Evolutionary conservation across 2,113 vertebrate species (phyloP), one percentile per base, ranked within the genome.

Genomic region (Peromyscus polionotus): DNA sequence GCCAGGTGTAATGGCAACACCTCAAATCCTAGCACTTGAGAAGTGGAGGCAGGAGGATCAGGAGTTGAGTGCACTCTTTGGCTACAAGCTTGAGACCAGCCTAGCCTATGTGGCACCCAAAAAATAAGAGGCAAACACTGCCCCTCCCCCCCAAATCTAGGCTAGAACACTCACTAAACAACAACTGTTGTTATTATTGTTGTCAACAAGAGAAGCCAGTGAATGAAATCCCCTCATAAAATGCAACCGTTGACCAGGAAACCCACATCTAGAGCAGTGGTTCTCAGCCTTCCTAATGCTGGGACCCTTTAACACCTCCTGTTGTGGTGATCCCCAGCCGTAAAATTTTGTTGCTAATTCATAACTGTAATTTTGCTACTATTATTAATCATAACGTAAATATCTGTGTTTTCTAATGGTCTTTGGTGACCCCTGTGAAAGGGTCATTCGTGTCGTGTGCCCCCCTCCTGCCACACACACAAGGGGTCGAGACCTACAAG

Each of bases 81-180:
- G 33, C 86, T 72, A n/a, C 20, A n/a, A 54, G 20, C 14, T 48
- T 45, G 70, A 89, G 26, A 70, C n/a, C 87, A 75, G 54, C 4
- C n/a, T 51, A 19, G 24, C 48, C 68, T 57, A 11, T 28, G 57
- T 88, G 36, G 14, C 86, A 57, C 20, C 68, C 67, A n/a, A 28
- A 88, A 72, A 16, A 88, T 51, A 86, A 48, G 28, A 33, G 39
- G 26, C 61, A 86, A 86, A 33, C 26, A 28, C 81, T 28, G 13
- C 13, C 17, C 68, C 33, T 8, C 7, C 13, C 57, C 39, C 24
- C 33, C 7, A 63, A 31, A 84, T 42, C 33, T 75, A 84, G 68
- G 54, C 36, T 12, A 24, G 76, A 88, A 72, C 89, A 36, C 54
- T 94, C 77, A 57, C 84, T 89, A 89, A 93, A 83, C 91, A 36